Evolutionary conservation across 2,888 invertebrate genomes (phyloP).

Genomic region (Crematogaster levior): DNA sequence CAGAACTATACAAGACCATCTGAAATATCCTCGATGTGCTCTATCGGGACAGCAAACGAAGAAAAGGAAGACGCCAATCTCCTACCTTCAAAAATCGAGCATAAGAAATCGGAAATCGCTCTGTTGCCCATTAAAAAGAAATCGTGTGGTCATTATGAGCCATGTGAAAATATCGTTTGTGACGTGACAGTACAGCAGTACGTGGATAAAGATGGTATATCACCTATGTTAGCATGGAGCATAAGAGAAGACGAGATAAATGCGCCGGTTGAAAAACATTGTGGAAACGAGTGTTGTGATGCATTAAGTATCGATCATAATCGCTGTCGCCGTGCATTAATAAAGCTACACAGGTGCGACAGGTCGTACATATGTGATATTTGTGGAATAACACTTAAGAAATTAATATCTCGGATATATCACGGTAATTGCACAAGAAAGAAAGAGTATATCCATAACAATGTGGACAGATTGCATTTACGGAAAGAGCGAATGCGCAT

Average conservation of each 20-base stretch:
- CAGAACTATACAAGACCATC: constrained; percentile 51
- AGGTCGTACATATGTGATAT: constrained; percentile 77
- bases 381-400: constrained; percentile 77
- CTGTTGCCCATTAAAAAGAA: constrained; percentile 78
- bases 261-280: constrained; percentile 80
- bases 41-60: constrained; percentile 57
- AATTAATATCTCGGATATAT: constrained; percentile 75
- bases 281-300: constrained; percentile 74
- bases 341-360: constrained; percentile 72
- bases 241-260: constrained; percentile 80
- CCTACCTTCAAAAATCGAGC: constrained; percentile 81
- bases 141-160: constrained; percentile 80
- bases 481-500: constrained; percentile 80
- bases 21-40: constrained; percentile 72
- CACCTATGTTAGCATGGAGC: constrained; percentile 78
- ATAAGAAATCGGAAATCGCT: constrained; percentile 80
- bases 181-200: constrained; percentile 80
- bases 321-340: constrained; percentile 78
- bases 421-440: constrained; percentile 80
- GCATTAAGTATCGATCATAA: constrained; percentile 83
- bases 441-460: constrained; percentile 79
- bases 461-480: constrained; percentile 75
- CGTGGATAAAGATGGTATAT: constrained; percentile 74
- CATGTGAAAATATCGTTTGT: constrained; percentile 81
- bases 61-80: constrained; percentile 73